Conservation (phyloP, 2,113 vertebrate species). For the Gopherus evgoodei region DNA sequence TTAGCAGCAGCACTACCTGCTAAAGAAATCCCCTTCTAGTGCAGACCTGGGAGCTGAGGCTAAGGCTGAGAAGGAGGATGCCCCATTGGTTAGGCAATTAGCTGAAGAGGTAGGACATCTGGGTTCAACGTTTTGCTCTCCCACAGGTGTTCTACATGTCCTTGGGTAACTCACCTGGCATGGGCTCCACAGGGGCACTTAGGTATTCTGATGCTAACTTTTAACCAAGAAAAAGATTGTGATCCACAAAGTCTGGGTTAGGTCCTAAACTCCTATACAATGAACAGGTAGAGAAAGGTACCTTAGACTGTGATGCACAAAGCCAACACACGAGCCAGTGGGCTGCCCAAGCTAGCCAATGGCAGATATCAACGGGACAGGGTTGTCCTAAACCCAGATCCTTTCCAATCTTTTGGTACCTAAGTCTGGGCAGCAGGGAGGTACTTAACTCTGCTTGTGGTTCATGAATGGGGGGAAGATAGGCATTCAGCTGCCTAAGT, state of each 20-base stretch:
- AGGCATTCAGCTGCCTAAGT: neutral
- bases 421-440: neutral
- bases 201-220: neutral
- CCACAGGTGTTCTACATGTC: neutral
- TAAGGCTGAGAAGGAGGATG: neutral
- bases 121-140: too few species aligned
- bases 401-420: neutral
- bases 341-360: neutral
- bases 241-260: neutral
- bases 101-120: neutral
- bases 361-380: neutral
- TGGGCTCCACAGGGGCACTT: neutral
- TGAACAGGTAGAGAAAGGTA: neutral
- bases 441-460: neutral
- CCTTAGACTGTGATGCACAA: neutral
- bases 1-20: neutral
- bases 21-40: neutral
- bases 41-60: neutral
- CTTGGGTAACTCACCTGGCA: neutral
- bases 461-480: neutral
- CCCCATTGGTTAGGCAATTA: neutral
- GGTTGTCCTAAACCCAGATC: neutral
- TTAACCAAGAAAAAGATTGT: neutral
- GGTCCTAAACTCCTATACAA: neutral
- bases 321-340: neutral